Conservation (phyloP, 2,888 invertebrate genomes). For the Dolichopus griseipennis region DNA sequence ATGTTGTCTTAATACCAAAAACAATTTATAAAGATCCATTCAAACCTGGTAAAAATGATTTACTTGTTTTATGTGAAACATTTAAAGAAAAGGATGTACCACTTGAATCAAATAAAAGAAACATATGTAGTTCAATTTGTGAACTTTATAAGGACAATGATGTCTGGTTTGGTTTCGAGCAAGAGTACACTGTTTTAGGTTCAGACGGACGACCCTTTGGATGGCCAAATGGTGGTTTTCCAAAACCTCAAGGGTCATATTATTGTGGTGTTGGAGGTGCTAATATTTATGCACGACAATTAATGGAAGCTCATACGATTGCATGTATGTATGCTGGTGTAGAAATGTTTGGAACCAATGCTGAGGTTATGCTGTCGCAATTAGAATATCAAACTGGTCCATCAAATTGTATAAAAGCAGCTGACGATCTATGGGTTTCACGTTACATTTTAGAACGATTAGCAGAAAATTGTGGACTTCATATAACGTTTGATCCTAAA, state of each 20-base stretch:
- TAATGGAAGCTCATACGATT: slow-evolving; percentile 92
- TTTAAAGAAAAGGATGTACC: slow-evolving; percentile 46
- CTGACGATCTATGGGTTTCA: slow-evolving; percentile 82
- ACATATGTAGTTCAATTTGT: slow-evolving; percentile 41
- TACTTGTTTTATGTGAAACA: slow-evolving; percentile 63
- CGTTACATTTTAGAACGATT: slow-evolving; percentile 78
- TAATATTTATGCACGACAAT: slow-evolving; percentile 89
- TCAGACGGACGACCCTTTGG: slow-evolving; percentile 80
- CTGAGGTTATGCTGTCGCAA: slow-evolving; percentile 58
- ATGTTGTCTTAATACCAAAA: slow-evolving; percentile 62
- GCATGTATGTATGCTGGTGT: slow-evolving; percentile 93
- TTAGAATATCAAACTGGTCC: slow-evolving; percentile 92
- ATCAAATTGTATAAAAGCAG: slow-evolving; percentile 72
- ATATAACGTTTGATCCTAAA: slow-evolving; percentile 65
- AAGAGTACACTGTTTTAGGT: slow-evolving; percentile 73
- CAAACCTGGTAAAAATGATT: slow-evolving; percentile 54
- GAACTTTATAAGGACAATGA: slow-evolving; percentile 50
- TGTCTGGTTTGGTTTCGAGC: slow-evolving; percentile 61
- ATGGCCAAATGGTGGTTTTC: slow-evolving; percentile 90
- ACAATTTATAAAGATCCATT: slow-evolving; percentile 69
- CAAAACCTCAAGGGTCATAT: slow-evolving; percentile 95
- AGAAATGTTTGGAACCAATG: slow-evolving; percentile 87
- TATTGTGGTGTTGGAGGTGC: slow-evolving; percentile 97
- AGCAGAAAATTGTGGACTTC: slow-evolving; percentile 84
- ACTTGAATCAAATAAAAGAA: slow-evolving; percentile 41